These are phyloP conservation scores for Zeugodacus cucurbitae DNA, from an alignment of 1,140 invertebrate genomes.

Conservation along the genomic window DNA sequence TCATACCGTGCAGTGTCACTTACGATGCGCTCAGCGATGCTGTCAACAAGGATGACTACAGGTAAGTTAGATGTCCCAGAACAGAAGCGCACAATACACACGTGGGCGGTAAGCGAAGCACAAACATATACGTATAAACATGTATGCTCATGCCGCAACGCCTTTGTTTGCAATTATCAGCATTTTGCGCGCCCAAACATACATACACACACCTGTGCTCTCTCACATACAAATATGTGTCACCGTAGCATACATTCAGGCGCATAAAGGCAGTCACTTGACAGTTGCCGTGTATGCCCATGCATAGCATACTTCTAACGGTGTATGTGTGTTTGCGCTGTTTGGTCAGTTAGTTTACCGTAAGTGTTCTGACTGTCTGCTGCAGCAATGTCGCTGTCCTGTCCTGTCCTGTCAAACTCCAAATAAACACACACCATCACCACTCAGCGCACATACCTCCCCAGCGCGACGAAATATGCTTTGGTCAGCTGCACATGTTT, in stretches of 20 bases:
- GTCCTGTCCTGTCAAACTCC: not conserved
- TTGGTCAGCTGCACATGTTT: not conserved
- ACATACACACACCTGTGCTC: not conserved
- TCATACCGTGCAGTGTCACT: slow-evolving; percentile 71
- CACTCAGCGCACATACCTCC: not conserved
- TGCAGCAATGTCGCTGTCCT: not conserved
- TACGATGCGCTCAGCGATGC: slow-evolving; percentile 67
- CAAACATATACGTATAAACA: not conserved
- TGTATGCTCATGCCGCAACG: not conserved
- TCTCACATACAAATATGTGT: not conserved
- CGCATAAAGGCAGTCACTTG: not conserved
- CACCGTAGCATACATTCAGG: not conserved
- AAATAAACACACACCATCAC: not conserved
- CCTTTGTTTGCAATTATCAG: slow-evolving; percentile 26
- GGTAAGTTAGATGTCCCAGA: slow-evolving; percentile 49
- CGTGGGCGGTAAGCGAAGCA: too few relatives aligned
- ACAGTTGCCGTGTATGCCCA: not conserved
- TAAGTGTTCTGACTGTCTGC: not conserved
- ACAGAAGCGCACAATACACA: not conserved
- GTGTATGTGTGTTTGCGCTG: not conserved
- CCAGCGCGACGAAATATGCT: not conserved
- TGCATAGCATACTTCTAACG: not conserved
- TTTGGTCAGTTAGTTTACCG: not conserved
- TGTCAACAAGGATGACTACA: slow-evolving; percentile 66
- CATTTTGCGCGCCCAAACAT: not conserved